Conservation (phyloP, 2,888 invertebrate genomes). For the Troides aeacus region DNA sequence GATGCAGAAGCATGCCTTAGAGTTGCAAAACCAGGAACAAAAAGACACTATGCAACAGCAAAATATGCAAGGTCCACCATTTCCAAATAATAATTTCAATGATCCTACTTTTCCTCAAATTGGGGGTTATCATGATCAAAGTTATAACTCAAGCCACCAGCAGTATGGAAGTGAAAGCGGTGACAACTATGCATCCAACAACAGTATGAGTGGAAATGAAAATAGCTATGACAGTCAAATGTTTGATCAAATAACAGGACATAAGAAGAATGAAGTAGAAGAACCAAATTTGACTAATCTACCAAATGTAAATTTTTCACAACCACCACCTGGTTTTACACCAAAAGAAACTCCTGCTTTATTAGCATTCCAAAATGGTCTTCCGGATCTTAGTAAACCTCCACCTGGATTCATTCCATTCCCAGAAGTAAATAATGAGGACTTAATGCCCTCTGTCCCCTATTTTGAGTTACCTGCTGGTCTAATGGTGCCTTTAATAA, state of each 20-base stretch:
- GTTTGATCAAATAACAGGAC: conserved; percentile 64
- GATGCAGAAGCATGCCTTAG: conserved; percentile 86
- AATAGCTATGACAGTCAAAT: conserved; percentile 73
- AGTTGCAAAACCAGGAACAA: conserved; percentile 72
- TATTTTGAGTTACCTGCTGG: conserved; percentile 99
- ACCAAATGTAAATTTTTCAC: conserved; percentile 72
- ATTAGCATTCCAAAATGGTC: conserved; percentile 79
- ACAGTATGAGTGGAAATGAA: conserved; percentile 74
- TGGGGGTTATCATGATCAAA: conserved; percentile 55
- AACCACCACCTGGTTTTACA: conserved; percentile 72
- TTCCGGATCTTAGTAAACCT: conserved; percentile 92
- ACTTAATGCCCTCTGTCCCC: conserved; percentile 93
- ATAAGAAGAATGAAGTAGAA: conserved; percentile 48
- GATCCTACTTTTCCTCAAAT: conserved; percentile 60
- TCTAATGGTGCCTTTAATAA: conserved; percentile 97
- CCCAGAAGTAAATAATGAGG: conserved; percentile 80
- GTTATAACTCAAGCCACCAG: conserved; percentile 55
- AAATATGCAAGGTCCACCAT: conserved; percentile 54
- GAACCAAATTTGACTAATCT: conserved; percentile 60
- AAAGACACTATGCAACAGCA: conserved; percentile 55
- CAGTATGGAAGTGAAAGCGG: conserved; percentile 68
- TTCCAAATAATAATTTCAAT: conserved; percentile 59
- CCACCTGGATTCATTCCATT: conserved; percentile 88
- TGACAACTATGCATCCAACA: conserved; percentile 68
- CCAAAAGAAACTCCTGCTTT: conserved; percentile 49